phyloP scores from a whole-genome alignment of 2,113 vertebrate genomes.

The Strix uralensis region DNA sequence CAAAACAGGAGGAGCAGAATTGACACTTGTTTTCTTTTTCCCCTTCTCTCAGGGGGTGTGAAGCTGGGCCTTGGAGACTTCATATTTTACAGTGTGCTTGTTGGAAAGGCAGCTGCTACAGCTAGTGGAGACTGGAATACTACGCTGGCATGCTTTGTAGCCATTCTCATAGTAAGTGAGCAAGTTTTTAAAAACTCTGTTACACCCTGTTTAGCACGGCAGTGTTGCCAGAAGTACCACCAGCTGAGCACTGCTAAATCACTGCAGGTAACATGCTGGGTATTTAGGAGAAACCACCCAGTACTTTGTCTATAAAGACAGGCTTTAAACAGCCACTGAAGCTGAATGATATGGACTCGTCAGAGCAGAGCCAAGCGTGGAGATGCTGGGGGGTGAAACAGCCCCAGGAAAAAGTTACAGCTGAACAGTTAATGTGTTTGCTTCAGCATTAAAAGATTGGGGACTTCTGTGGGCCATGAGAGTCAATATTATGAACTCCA shows the following conservation, averaged over 20 bases:
- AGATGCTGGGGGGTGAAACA: background rate
- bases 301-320: background rate
- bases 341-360: background rate
- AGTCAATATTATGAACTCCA: background rate
- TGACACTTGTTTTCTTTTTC: background rate
- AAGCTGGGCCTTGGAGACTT: conserved; percentile 98
- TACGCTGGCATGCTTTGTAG: conserved; percentile 93
- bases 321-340: background rate
- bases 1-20: background rate
- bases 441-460: background rate
- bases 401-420: background rate
- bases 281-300: background rate
- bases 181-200: background rate
- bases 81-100: conserved; percentile 98
- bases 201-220: background rate
- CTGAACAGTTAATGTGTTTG: background rate
- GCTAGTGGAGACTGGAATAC: conserved; percentile 97
- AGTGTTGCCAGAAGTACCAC: background rate
- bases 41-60: conserved; percentile 82
- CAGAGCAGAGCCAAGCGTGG: background rate
- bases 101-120: conserved; percentile 92
- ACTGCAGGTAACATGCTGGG: background rate
- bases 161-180: conserved; percentile 93
- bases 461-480: background rate
- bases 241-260: background rate